Percentiles rank a stretch among this genome's conserved stretches.
phyloP scores from a whole-genome alignment of 1,140 invertebrate species.

The Macrotrachela quadricornifera region DNA sequence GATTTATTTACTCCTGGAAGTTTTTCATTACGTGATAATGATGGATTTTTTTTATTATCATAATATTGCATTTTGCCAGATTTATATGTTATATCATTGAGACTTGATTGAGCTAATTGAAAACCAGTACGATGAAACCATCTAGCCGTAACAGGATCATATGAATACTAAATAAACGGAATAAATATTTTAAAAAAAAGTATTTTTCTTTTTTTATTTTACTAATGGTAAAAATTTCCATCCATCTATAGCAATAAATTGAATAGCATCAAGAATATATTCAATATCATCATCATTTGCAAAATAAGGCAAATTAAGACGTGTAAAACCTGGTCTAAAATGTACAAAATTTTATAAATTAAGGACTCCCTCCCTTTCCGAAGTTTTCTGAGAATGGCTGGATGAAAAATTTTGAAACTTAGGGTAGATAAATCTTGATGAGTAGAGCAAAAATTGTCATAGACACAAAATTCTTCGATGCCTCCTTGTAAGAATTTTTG shows the following conservation, averaged over 20 bases:
- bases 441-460: neutral
- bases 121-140: too few relatives aligned
- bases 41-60: too few relatives aligned
- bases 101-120: too few relatives aligned
- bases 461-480: neutral
- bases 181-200: too few relatives aligned
- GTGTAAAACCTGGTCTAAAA: constrained; percentile 52
- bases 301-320: constrained; percentile 63
- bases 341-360: constrained; percentile 1
- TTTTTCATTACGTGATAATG: too few relatives aligned
- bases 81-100: too few relatives aligned
- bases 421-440: constrained; percentile 2
- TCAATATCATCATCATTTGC: constrained; percentile 50
- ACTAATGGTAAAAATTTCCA: constrained; percentile 48
- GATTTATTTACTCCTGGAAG: too few relatives aligned
- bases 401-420: neutral
- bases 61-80: too few relatives aligned
- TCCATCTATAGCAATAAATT: constrained; percentile 62
- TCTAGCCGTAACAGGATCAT: too few relatives aligned
- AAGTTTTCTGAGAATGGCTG: neutral
- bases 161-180: too few relatives aligned
- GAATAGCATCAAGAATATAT: constrained; percentile 61
- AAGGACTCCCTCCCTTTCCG: too few relatives aligned
- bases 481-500: neutral
- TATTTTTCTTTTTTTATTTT: too few relatives aligned